Percentiles rank a stretch among this genome's conserved stretches.
Conservation (phyloP, 2,888 invertebrate species). For the Steinernema scapterisci region DNA sequence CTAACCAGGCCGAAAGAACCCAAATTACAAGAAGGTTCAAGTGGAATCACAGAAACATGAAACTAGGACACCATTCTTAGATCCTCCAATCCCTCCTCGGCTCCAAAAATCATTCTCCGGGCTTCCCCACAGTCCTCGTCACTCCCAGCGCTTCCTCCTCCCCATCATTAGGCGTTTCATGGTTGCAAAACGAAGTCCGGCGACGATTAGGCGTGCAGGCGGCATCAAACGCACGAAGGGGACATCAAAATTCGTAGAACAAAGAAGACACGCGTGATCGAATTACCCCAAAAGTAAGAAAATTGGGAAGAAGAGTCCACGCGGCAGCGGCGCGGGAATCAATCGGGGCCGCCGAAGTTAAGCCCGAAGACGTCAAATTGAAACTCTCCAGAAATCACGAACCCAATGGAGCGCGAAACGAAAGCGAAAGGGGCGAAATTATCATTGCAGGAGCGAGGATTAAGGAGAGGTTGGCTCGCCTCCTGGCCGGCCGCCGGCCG, state of each 20-base stretch:
- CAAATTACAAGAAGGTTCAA: no score
- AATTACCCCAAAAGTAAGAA: conserved; percentile 11
- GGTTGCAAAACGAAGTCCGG: neutral
- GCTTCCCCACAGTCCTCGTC: no score
- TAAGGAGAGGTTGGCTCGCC: conserved; percentile 1
- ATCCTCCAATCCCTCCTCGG: no score
- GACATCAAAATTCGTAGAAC: conserved; percentile 2
- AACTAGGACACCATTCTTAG: no score
- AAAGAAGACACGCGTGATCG: conserved; percentile 17
- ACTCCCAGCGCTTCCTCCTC: no score
- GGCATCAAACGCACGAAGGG: neutral
- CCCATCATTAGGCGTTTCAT: neutral
- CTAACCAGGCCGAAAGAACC: no score
- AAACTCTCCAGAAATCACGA: conserved; percentile 26
- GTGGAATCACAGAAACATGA: no score
- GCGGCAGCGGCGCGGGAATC: conserved; percentile 9
- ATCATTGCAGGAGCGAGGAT: neutral
- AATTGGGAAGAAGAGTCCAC: neutral
- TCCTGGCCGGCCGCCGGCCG: no score
- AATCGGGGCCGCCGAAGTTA: conserved; percentile 18
- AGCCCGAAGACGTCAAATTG: conserved; percentile 13
- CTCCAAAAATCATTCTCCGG: no score
- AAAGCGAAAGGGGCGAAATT: conserved; percentile 18
- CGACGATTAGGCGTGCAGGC: conserved; percentile 12
- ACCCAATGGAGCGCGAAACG: conserved; percentile 23